Percentiles rank a stretch among this genome's conserved stretches.
These are phyloP conservation scores for Apotomis turbidana DNA, from an alignment of 2,888 invertebrate genomes.

Conservation along the genomic window DNA sequence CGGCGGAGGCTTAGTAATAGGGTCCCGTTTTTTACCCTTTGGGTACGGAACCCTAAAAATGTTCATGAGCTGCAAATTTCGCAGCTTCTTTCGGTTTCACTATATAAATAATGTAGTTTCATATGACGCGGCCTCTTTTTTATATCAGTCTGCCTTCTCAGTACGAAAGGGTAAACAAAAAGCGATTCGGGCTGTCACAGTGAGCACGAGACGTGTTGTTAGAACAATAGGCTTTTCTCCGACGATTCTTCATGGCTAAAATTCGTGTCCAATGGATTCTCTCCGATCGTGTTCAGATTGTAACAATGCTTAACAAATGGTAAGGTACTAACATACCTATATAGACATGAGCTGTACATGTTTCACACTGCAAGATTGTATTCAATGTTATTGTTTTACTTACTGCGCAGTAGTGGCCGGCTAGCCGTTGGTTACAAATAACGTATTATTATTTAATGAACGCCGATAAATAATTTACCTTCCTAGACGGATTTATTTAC, in stretches of 20 bases:
- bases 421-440: conserved; percentile 12
- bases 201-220: conserved; percentile 6
- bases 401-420: conserved; percentile 33
- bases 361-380: conserved; percentile 1
- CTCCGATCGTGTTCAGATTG: conserved; percentile 19
- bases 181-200: neutral
- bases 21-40: too few relatives aligned
- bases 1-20: too few relatives aligned
- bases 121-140: too few relatives aligned
- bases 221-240: conserved; percentile 14
- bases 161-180: neutral
- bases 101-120: too few relatives aligned
- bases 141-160: too few relatives aligned
- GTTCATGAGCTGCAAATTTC: too few relatives aligned
- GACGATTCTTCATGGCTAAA: conserved; percentile 25
- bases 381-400: conserved; percentile 14
- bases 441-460: conserved; percentile 28
- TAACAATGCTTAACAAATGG: conserved; percentile 6
- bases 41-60: too few relatives aligned
- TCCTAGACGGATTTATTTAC: conserved; percentile 14
- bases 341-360: neutral
- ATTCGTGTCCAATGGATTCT: conserved; percentile 34
- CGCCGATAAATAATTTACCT: conserved; percentile 18
- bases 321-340: neutral
- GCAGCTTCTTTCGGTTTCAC: too few relatives aligned